Percentiles rank a stretch among this genome's conserved stretches.
phyloP scores from a whole-genome alignment of 2,797 vertebrate species.

The Discoglossus pictus region DNA sequence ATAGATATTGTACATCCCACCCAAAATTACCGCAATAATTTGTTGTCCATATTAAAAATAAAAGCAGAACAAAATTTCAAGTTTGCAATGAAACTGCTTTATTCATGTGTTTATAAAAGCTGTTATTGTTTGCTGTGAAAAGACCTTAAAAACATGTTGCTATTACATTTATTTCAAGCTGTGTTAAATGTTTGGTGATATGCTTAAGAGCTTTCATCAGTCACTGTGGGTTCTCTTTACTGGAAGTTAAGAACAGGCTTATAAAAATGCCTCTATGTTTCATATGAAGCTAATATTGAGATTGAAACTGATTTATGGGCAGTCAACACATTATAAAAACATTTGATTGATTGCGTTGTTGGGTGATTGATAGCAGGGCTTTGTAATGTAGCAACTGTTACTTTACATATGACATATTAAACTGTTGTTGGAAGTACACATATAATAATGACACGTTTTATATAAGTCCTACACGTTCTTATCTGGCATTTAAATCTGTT shows the following conservation, averaged over 20 bases:
- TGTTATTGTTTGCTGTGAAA: conserved; percentile 44
- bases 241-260: conserved; percentile 4
- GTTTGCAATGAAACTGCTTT: not conserved
- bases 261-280: not conserved
- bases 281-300: not conserved
- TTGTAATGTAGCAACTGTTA: too few species aligned
- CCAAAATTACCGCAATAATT: too few species aligned
- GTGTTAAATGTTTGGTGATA: conserved; percentile 41
- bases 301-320: not conserved
- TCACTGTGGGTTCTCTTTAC: not conserved
- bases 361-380: too few species aligned
- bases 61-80: not conserved
- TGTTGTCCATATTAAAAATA: conserved; percentile 31
- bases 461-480: too few species aligned
- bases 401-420: too few species aligned
- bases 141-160: conserved; percentile 3
- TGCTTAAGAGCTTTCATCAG: conserved; percentile 30
- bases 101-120: conserved; percentile 36
- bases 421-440: too few species aligned
- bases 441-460: too few species aligned
- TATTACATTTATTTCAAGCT: conserved; percentile 46
- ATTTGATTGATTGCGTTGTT: too few species aligned
- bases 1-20: too few species aligned
- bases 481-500: too few species aligned
- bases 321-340: not conserved